Evolutionary conservation across 2,888 invertebrate species (phyloP), one percentile per base, ranked within the genome.

Genomic region (Acanthosepion pharaonis): DNA sequence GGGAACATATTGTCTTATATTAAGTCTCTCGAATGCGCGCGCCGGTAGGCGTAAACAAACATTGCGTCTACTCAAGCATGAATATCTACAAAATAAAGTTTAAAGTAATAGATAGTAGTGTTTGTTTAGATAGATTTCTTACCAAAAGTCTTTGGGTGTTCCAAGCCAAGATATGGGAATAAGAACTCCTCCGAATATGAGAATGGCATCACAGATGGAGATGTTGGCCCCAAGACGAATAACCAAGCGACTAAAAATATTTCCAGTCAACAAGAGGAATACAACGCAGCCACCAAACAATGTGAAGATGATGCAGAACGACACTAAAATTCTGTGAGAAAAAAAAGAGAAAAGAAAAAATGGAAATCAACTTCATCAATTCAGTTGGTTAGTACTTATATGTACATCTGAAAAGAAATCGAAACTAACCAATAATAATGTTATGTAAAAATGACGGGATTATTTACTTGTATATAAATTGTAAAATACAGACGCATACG

Each of bases 101-200:
- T 42, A 2, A 2, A 2, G 42, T 42, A 42, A 42, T 42, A 42
- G 42, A 42, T 42, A 42, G 25, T 0, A 0, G 48, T 33, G 11
- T 3, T 15, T 93, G 1, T 49, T 51, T 93, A 51, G n/a, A 11
- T n/a, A 93, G 53, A 93, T 25, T 93, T 18, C 49, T 98, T 97
- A 99, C 99, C 99, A 99, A 98, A 99, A 99, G 97, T 99, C 99
- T 97, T 99, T 99, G 0, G 99, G 99, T 95, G 99, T 99, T 94
- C 99, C 99, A 15, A 99, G 98, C 99, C 99, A 99, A 98, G 98
- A 98, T 94, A 99, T 97, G 0, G 99, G 99, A 95, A 98, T 98
- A 49, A 99, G 98, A 94, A 98, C 97, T 4, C 98, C 96, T 0
- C 98, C 98, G 5, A 99, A 98, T 42, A 99, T 97, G 49, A 99